Conservation (phyloP, 2,797 vertebrate genomes). For the Intellagama lesueurii region DNA sequence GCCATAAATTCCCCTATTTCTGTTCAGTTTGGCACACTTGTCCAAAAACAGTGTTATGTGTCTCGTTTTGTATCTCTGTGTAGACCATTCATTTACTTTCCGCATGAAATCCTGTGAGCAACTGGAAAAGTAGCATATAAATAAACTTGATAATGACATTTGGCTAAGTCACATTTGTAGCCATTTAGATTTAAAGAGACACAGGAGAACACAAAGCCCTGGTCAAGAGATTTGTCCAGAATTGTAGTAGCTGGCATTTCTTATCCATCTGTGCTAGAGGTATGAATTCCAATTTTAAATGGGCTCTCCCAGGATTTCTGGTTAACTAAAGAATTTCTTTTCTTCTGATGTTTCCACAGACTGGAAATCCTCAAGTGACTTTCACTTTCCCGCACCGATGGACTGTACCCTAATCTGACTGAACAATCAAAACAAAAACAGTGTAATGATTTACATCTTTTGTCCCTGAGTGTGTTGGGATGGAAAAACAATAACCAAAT, state of each 20-base stretch:
- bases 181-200: not conserved
- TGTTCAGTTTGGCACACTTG: too few relatives aligned
- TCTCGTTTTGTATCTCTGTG: too few relatives aligned
- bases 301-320: not conserved
- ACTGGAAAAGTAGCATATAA: not conserved
- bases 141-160: not conserved
- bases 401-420: not conserved
- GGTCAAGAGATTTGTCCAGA: not conserved
- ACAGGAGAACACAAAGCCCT: not conserved
- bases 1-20: too few relatives aligned
- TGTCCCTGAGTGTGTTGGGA: not conserved
- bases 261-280: not conserved
- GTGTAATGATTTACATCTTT: not conserved
- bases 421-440: slow-evolving; percentile 27
- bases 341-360: not conserved
- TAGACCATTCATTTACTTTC: not conserved
- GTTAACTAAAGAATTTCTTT: not conserved
- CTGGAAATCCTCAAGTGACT: slow-evolving; percentile 3
- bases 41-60: too few relatives aligned
- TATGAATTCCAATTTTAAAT: slow-evolving; percentile 6
- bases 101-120: not conserved
- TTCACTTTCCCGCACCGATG: not conserved
- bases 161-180: not conserved
- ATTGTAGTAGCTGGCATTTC: not conserved
- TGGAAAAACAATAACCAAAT: not conserved